Evolutionary conservation across 2,888 invertebrate species (phyloP), one percentile per base, ranked within the genome.

Genomic region (Ecdyonurus torrentis): DNA sequence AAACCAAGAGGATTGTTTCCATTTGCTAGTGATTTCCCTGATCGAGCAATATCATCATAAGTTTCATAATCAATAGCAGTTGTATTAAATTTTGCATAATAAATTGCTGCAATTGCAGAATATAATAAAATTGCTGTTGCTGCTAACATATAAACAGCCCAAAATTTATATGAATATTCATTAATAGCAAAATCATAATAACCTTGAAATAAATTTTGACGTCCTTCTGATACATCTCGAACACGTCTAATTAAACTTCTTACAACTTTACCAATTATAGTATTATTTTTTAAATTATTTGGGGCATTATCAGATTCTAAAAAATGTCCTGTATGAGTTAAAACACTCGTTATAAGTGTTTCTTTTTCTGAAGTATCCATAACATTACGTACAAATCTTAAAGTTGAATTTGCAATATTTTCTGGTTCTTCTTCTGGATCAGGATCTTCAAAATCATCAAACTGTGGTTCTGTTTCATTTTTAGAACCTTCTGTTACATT

Each of bases 171-270:
- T 20, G 89, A 90, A 1, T 89, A 89, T 72, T 91, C 91, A 70
- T 89, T 91, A 71, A 91, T 89, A 67, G 90, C 80, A 75, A 91
- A 91, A 74, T 91, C 90, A 71, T 90, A 90, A 74, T 91, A 91
- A 0, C 65, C 66, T 10, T 60, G 59, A 22, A 62, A 58, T 62
- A 62, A 3, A 62, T 37, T 55, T 58, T 62, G 60, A 22, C 60
- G 19, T 37, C 37, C 24, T 50, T 19, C 37, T 62, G 62, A 20
- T 37, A 58, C 23, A 58, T 25, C 10, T 23, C 25, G 25, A 23
- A 52, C 2, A 18, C 19, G n/a, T 37, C 62, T n/a, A n/a, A n/a
- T n/a, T n/a, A n/a, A n/a, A n/a, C n/a, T n/a, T n/a, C n/a, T n/a
- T n/a, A n/a, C n/a, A n/a, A n/a, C n/a, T n/a, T n/a, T n/a, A n/a